Evolutionary conservation across 2,797 vertebrate genomes (phyloP).

Genomic region (Cygnus olor): DNA sequence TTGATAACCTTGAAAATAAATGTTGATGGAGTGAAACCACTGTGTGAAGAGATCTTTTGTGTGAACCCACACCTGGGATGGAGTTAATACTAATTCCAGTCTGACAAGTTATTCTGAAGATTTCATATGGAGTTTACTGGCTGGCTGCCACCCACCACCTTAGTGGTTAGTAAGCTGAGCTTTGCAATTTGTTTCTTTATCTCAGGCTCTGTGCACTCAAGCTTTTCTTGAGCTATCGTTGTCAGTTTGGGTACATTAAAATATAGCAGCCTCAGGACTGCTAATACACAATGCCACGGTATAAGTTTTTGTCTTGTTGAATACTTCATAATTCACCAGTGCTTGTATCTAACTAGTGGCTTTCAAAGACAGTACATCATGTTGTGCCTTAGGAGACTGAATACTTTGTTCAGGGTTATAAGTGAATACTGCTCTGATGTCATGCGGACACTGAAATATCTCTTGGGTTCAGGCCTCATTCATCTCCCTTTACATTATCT

Average conservation of each 20-base stretch:
- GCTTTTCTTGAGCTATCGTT: constrained; percentile 10
- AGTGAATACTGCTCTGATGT: constrained; percentile 8
- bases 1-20: constrained; percentile 33
- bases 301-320: constrained; percentile 45
- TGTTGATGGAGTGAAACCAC: not conserved
- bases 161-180: constrained; percentile 20
- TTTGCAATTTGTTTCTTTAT: constrained; percentile 47
- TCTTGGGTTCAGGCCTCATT: constrained; percentile 46
- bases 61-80: not conserved
- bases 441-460: constrained; percentile 56
- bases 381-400: constrained; percentile 32
- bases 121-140: not conserved
- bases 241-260: constrained; percentile 32
- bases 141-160: not conserved
- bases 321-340: constrained; percentile 44
- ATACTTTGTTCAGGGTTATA: constrained; percentile 40
- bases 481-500: constrained; percentile 35
- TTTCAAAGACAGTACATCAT: constrained; percentile 51
- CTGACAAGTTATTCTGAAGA: constrained; percentile 36
- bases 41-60: not conserved
- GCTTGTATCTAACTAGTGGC: constrained; percentile 4
- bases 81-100: constrained; percentile 18
- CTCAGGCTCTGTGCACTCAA: not conserved
- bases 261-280: not conserved
- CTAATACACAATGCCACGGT: not conserved